Percentiles rank a stretch among this genome's conserved stretches.
phyloP scores from a whole-genome alignment of 2,113 vertebrate genomes.

The Pristiophorus japonicus region DNA sequence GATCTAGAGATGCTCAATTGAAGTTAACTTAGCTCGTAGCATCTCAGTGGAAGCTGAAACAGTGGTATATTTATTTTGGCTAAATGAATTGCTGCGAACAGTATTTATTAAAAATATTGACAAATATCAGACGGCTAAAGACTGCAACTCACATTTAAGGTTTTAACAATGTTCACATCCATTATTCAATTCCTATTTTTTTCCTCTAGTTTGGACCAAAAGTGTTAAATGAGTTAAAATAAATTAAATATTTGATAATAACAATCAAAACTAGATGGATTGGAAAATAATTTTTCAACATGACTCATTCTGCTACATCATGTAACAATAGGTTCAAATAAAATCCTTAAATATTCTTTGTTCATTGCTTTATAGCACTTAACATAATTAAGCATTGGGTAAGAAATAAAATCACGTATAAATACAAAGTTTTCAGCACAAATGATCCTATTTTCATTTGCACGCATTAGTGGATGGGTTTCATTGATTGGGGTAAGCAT shows the following conservation, averaged over 20 bases:
- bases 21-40: neutral
- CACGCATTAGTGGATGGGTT: slow-evolving; percentile 44
- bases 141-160: neutral
- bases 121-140: neutral
- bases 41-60: neutral
- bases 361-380: neutral
- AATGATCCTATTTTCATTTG: slow-evolving; percentile 49
- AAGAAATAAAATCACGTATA: neutral
- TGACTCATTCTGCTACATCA: neutral
- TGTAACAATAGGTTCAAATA: neutral
- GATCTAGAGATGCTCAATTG: neutral
- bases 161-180: neutral
- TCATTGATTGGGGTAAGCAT: slow-evolving; percentile 45
- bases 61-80: neutral
- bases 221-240: neutral
- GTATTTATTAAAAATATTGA: neutral
- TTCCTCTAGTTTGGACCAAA: neutral
- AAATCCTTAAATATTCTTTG: neutral
- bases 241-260: neutral
- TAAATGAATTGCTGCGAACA: neutral
- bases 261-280: neutral
- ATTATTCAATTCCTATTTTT: neutral
- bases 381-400: neutral
- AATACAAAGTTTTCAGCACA: slow-evolving; percentile 19
- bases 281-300: neutral